Evolutionary conservation across 2,888 invertebrate species (phyloP).

Genomic region (Campopleginae sp.): DNA sequence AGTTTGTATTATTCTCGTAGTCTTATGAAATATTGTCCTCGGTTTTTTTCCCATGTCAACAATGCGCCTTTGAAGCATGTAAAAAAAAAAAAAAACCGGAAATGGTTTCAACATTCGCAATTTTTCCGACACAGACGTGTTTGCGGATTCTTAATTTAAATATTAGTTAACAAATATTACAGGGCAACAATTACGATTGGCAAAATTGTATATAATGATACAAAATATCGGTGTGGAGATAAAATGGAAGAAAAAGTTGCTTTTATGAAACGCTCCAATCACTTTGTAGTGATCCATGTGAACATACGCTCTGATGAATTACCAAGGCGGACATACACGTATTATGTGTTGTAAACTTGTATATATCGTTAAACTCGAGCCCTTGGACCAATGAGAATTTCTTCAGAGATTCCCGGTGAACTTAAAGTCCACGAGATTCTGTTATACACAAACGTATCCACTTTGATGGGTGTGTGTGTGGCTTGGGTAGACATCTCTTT

Average conservation of each 20-base stretch:
- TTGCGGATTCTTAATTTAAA: background rate
- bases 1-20: constrained; percentile 20
- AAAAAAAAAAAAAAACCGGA: background rate
- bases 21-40: constrained; percentile 41
- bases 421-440: constrained; percentile 38
- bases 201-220: background rate
- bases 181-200: background rate
- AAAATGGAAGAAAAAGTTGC: background rate
- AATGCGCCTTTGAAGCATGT: background rate
- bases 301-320: constrained; percentile 36
- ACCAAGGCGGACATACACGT: constrained; percentile 40
- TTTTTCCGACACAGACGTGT: background rate
- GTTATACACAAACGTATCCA: constrained; percentile 73
- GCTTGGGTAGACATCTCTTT: constrained; percentile 81
- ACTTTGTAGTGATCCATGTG: constrained; percentile 26
- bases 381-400: constrained; percentile 51
- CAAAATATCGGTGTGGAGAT: background rate
- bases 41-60: constrained; percentile 18
- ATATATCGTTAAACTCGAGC: constrained; percentile 16
- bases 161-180: background rate
- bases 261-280: background rate
- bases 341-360: constrained; percentile 28
- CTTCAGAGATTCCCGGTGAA: constrained; percentile 51
- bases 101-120: background rate
- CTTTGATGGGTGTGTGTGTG: constrained; percentile 69